Evolutionary conservation across 2,797 vertebrate species (phyloP).

Genomic region (Heterohyrax brucei): DNA sequence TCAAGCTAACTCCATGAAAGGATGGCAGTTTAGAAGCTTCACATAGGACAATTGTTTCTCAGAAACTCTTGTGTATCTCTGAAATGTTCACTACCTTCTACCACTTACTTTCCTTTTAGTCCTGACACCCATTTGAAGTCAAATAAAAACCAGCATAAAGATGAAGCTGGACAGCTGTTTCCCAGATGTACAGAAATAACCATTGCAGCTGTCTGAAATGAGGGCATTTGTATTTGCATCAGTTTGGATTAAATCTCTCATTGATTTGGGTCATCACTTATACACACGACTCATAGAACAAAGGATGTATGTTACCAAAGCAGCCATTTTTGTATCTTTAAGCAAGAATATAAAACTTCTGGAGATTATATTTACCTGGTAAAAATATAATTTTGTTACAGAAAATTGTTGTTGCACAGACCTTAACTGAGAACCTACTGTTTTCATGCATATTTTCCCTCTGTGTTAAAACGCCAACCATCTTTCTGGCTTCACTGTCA

Average conservation of each 20-base stretch:
- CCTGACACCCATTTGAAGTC: conserved; percentile 68
- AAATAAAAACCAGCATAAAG: conserved; percentile 68
- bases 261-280: conserved; percentile 76
- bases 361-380: not conserved
- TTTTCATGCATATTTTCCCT: not conserved
- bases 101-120: conserved; percentile 81
- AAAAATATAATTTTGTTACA: not conserved
- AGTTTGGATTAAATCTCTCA: conserved; percentile 72
- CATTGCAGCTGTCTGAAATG: conserved; percentile 60
- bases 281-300: conserved; percentile 69
- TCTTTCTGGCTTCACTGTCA: not conserved
- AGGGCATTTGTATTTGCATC: conserved; percentile 65
- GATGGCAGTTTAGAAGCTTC: conserved; percentile 72
- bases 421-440: conserved; percentile 17
- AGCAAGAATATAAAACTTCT: conserved; percentile 50
- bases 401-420: not conserved
- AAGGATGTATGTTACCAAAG: conserved; percentile 37
- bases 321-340: conserved; percentile 9
- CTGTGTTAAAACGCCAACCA: not conserved
- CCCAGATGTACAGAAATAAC: conserved; percentile 78
- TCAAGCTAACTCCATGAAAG: conserved; percentile 12
- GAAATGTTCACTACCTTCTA: conserved; percentile 68
- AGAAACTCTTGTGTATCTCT: not conserved
- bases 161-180: conserved; percentile 65
- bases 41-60: not conserved